phyloP scores from a whole-genome alignment of 2,113 vertebrate genomes.

The Syngnathus typhle region DNA sequence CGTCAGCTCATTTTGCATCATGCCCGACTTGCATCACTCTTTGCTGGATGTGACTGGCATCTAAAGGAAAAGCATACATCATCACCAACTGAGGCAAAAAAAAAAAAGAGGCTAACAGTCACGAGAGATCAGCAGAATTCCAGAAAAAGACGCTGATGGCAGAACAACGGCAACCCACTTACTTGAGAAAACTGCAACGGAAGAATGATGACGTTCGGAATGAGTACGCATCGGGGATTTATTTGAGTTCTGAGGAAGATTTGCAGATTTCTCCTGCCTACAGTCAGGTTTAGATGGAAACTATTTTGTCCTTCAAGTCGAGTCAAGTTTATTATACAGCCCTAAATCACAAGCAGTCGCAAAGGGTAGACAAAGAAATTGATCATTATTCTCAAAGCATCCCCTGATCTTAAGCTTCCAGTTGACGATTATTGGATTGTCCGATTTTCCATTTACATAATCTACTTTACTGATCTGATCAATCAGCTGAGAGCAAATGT shows the following conservation, averaged over 20 bases:
- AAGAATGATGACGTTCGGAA: neutral
- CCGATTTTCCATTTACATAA: too few species aligned
- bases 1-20: conserved; percentile 10
- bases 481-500: too few species aligned
- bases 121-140: conserved; percentile 49
- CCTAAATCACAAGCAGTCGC: too few species aligned
- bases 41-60: conserved; percentile 2
- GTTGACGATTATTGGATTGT: too few species aligned
- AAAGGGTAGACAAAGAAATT: too few species aligned
- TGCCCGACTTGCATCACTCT: conserved; percentile 6
- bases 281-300: too few species aligned
- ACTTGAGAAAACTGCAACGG: neutral
- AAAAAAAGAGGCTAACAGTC: conserved; percentile 41
- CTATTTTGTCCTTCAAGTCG: too few species aligned
- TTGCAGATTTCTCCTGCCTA: too few species aligned
- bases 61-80: conserved; percentile 13
- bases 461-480: too few species aligned
- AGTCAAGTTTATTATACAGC: too few species aligned
- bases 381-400: too few species aligned
- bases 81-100: conserved; percentile 17
- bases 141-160: conserved; percentile 25
- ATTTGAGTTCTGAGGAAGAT: neutral
- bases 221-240: neutral
- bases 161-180: conserved; percentile 25
- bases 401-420: too few species aligned